A percentile compares a stretch with the other conserved stretches of the same genome.
phyloP scores from a whole-genome alignment of 2,113 vertebrate species.

The Cathartes aura region DNA sequence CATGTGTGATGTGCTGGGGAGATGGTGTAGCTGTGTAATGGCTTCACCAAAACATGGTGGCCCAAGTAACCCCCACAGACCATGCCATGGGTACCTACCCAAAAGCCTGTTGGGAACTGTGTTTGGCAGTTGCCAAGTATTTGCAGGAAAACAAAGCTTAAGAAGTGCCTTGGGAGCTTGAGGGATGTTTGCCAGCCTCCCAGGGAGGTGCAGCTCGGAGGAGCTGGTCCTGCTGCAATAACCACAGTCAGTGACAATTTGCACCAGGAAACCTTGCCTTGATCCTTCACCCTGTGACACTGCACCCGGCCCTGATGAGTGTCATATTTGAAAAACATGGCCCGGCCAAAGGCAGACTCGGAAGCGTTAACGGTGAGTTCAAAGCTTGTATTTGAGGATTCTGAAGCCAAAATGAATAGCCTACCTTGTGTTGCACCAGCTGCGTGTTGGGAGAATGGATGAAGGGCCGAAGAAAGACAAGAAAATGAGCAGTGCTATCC shows the following conservation, averaged over 20 bases:
- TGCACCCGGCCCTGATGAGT: not conserved
- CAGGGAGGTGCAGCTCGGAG: accelerated
- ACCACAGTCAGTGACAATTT: not conserved
- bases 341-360: not conserved
- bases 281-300: not conserved
- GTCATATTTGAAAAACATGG: not conserved
- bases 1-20: not conserved
- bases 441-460: not conserved
- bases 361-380: not conserved
- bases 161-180: not conserved
- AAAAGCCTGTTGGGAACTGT: not conserved
- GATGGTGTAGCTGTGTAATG: not conserved
- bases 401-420: not conserved
- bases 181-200: not conserved
- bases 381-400: not conserved
- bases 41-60: not conserved
- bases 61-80: not conserved
- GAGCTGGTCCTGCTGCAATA: not conserved
- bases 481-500: not conserved
- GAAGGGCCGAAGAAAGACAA: not conserved
- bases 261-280: not conserved
- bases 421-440: not conserved
- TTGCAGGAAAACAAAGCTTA: not conserved
- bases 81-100: not conserved
- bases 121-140: not conserved